These are phyloP conservation scores for Phragmatobia fuliginosa DNA, from an alignment of 2,888 invertebrate species.

Conservation along the genomic window DNA sequence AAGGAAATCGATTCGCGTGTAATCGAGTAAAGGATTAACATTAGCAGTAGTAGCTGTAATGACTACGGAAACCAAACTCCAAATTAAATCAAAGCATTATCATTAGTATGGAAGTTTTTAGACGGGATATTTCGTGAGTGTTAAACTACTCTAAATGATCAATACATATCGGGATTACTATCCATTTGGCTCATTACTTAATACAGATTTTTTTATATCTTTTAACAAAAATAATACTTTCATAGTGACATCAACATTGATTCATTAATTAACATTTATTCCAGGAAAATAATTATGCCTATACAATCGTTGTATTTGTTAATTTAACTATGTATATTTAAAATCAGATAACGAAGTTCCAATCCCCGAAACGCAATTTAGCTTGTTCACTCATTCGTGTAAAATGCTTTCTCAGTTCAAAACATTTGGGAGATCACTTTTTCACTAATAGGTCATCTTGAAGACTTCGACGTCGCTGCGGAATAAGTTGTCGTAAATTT, in stretches of 20 bases:
- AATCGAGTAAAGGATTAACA: conserved; percentile 69
- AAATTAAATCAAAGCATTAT: too few relatives aligned
- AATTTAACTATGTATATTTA: conserved; percentile 48
- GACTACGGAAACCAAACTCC: conserved; percentile 59
- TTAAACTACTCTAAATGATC: conserved; percentile 31
- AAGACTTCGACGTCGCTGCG: conserved; percentile 39
- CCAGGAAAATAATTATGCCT: conserved; percentile 49
- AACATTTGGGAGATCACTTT: conserved; percentile 47
- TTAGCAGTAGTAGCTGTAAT: conserved; percentile 60
- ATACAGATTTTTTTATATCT: conserved; percentile 27
- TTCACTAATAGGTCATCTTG: conserved; percentile 74
- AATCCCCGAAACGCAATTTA: conserved; percentile 44
- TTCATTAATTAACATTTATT: conserved; percentile 47
- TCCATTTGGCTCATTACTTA: conserved; percentile 22
- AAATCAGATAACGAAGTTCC: conserved; percentile 47
- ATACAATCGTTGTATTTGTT: conserved; percentile 67
- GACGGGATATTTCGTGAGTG: conserved; percentile 39
- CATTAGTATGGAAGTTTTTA: conserved; percentile 46
- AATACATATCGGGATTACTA: conserved; percentile 42
- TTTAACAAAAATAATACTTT: conserved; percentile 40
- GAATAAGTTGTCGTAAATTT: conserved; percentile 33
- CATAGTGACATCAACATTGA: conserved; percentile 46
- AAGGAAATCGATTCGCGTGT: conserved; percentile 72
- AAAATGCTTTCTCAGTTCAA: conserved; percentile 49
- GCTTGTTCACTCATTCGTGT: conserved; percentile 42